These are phyloP conservation scores for Drosophila asahinai DNA, from an alignment of 1,140 invertebrate genomes.

Conservation along the genomic window DNA sequence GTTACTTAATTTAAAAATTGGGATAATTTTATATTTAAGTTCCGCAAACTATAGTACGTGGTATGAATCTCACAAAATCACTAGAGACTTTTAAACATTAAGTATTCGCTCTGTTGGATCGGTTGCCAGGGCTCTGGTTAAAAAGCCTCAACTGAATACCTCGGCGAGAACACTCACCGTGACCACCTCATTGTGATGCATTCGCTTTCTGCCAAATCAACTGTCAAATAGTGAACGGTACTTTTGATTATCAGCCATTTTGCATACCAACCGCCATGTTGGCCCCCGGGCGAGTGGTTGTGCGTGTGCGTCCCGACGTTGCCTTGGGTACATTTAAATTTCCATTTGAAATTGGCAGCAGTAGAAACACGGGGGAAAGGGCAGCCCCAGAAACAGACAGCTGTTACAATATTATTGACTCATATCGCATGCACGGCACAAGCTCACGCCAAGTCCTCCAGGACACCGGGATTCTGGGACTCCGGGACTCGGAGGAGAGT, in stretches of 20 bases:
- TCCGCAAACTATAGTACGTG: too few species aligned
- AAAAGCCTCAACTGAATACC: background rate
- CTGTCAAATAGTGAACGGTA: constrained; percentile 66
- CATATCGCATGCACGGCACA: constrained; percentile 75
- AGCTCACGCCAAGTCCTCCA: constrained; percentile 49
- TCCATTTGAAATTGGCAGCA: constrained; percentile 71
- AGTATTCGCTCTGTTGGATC: background rate
- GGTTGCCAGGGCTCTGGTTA: background rate
- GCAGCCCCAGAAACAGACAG: constrained; percentile 62
- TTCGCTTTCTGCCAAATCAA: constrained; percentile 57
- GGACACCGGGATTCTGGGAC: constrained; percentile 16
- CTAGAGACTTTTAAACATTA: background rate
- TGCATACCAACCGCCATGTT: constrained; percentile 34
- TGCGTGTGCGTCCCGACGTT: constrained; percentile 31
- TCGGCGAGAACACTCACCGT: background rate
- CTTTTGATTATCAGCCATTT: constrained; percentile 68
- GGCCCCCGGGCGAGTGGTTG: constrained; percentile 4
- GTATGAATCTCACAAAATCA: background rate
- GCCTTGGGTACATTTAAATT: constrained; percentile 68
- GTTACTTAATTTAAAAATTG: too few species aligned
- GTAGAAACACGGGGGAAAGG: constrained; percentile 12
- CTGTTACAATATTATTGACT: constrained; percentile 83
- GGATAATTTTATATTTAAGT: too few species aligned
- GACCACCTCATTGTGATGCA: constrained; percentile 34
- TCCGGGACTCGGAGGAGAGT: constrained; percentile 13